A percentile compares a stretch with the other conserved stretches of the same genome.
Conservation (phyloP, 2,113 vertebrate genomes). For the Oenanthe melanoleuca region DNA sequence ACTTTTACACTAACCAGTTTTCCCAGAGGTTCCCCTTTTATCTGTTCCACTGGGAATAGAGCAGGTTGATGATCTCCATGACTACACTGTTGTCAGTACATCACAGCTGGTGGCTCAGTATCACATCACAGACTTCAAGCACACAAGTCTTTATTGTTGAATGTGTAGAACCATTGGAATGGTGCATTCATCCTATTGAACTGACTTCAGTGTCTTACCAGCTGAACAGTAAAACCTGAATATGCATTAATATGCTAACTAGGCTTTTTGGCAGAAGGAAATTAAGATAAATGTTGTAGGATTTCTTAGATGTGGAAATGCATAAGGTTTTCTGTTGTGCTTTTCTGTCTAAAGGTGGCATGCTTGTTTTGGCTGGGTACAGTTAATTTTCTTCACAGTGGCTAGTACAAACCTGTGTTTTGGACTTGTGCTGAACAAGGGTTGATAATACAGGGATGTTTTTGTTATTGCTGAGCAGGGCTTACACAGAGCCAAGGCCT, state of each 20-base stretch:
- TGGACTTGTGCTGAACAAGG: neutral
- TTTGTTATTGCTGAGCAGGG: neutral
- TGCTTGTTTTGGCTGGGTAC: neutral
- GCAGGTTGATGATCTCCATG: slow-evolving; percentile 55
- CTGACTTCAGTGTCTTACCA: slow-evolving; percentile 31
- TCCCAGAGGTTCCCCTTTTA: slow-evolving; percentile 34
- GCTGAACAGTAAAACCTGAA: slow-evolving; percentile 13
- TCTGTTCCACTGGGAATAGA: neutral
- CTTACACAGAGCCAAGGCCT: neutral
- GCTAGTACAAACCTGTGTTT: neutral
- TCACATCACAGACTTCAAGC: slow-evolving; percentile 26
- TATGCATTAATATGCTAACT: slow-evolving; percentile 55
- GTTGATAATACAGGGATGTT: neutral
- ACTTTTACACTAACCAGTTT: slow-evolving; percentile 20
- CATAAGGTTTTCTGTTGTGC: neutral
- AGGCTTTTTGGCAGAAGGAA: slow-evolving; percentile 16
- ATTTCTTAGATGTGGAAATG: slow-evolving; percentile 24
- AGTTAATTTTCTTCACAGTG: neutral
- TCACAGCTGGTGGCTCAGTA: slow-evolving; percentile 42
- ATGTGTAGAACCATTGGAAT: neutral
- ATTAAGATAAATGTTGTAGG: slow-evolving; percentile 15
- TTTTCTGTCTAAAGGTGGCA: neutral
- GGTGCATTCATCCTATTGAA: slow-evolving; percentile 18
- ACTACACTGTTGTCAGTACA: slow-evolving; percentile 35
- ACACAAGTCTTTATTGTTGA: slow-evolving; percentile 14